Evolutionary conservation across 1,140 invertebrate species (phyloP).

Genomic region (Drosophila dunni): DNA sequence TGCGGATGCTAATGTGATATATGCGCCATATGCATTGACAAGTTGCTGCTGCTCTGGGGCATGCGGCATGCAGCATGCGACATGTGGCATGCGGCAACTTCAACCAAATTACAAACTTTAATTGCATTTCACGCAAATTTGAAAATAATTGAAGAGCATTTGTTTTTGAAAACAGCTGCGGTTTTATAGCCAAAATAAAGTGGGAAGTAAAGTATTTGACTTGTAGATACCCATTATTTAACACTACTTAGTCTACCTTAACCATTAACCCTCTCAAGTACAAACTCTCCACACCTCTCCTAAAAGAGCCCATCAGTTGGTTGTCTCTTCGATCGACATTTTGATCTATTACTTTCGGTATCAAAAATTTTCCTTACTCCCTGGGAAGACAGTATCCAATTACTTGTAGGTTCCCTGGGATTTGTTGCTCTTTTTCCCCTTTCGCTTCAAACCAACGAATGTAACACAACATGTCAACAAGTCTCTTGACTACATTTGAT

Average conservation of each 20-base stretch:
- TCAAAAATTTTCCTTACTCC: constrained; percentile 63
- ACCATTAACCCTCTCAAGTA: too few relatives aligned
- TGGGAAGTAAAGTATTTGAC: too few relatives aligned
- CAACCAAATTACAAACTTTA: constrained; percentile 39
- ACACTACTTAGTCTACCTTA: too few relatives aligned
- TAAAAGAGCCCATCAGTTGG: neutral
- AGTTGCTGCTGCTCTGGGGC: constrained; percentile 39
- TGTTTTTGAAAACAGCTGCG: too few relatives aligned
- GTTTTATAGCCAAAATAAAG: too few relatives aligned
- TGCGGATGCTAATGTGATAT: constrained; percentile 59
- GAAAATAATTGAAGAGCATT: constrained; percentile 33
- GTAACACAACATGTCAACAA: constrained; percentile 71
- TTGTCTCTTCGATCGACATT: constrained; percentile 3
- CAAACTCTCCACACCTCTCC: neutral
- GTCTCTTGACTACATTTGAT: constrained; percentile 77
- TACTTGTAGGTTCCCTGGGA: constrained; percentile 58
- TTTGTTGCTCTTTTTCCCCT: constrained; percentile 29
- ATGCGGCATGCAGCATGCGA: constrained; percentile 29
- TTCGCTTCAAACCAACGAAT: neutral
- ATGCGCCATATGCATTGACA: constrained; percentile 60
- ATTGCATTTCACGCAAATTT: constrained; percentile 32
- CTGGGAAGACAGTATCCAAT: constrained; percentile 71
- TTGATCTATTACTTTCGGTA: constrained; percentile 61
- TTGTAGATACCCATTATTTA: too few relatives aligned
- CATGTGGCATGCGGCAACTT: constrained; percentile 33